Conservation (phyloP, 2,888 invertebrate species). For the Mimumesa dahlbomi region DNA sequence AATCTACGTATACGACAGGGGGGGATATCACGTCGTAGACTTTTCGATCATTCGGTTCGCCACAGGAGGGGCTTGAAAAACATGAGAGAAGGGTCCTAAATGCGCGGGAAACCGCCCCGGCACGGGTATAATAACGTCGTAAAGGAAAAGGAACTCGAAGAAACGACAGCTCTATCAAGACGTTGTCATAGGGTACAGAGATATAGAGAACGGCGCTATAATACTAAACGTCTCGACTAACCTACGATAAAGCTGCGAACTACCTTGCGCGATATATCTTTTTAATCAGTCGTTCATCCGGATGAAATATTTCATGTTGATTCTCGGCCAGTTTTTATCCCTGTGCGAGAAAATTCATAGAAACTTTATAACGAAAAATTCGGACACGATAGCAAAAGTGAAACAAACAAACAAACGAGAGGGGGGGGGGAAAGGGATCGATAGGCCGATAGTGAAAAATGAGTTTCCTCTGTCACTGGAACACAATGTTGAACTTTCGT, state of each 20-base stretch:
- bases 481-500: conserved; percentile 25
- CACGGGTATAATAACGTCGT: conserved; percentile 24
- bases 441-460: conserved; percentile 34
- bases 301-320: too few relatives aligned
- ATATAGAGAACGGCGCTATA: background rate
- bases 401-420: too few relatives aligned
- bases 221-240: background rate
- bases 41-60: conserved; percentile 40
- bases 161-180: conserved; percentile 36
- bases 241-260: background rate
- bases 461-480: conserved; percentile 18
- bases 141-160: conserved; percentile 9
- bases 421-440: too few relatives aligned
- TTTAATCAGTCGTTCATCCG: too few relatives aligned
- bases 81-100: conserved; percentile 24
- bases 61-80: conserved; percentile 22
- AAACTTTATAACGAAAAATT: too few relatives aligned
- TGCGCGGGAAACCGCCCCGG: conserved; percentile 2
- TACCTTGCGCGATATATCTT: too few relatives aligned
- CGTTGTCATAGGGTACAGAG: conserved; percentile 11
- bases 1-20: background rate
- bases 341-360: too few relatives aligned
- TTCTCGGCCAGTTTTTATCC: too few relatives aligned
- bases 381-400: background rate
- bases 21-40: conserved; percentile 28